Base-by-base conservation (phyloP, 2,888 invertebrate genomes). In the Labia minor region DNA sequence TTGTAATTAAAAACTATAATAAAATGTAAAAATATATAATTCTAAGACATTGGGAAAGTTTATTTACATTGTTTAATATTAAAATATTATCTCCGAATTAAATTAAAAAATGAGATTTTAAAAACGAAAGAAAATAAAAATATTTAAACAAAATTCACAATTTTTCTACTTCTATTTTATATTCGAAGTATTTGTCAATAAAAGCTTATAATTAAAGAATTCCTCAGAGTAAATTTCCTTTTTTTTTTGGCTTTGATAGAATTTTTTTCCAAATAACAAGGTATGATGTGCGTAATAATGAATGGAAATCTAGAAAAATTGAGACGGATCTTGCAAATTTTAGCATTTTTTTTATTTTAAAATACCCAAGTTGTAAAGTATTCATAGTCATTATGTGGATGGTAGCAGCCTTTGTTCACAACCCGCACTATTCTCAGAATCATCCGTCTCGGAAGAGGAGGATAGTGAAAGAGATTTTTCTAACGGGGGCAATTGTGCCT, bases 221-320 rank as follows among this genome's bases (percentile, higher is more conserved):
- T 49, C 49, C 49, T 49, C 49, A 49, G 49, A 49, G 49, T 49
- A 49, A 49, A 49, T 49, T 49, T 14, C 49, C 49, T n/a, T 49
- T n/a, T n/a, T n/a, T n/a, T n/a, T n/a, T 49, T 49, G 49, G 49
- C 49, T 14, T 3, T n/a, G n/a, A 10, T 49, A 8, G 26, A 26
- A 26, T 26, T 26, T 26, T 26, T 26, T 26, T 26, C 8, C 26
- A 26, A 26, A 6, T 26, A 26, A 26, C 26, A 49, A 8, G 14
- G 3, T 49, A 49, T 49, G 2, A 49, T 49, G 49, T 49, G 49
- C 49, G 49, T 49, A 16, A 49, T 49, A 3, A n/a, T 49, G 49
- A 49, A 16, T 49, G 49, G 16, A 49, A n/a, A 49, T 49, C 49
- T 49, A 49, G 49, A 49, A 49, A 49, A n/a, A n/a, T 49, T 49